phyloP scores from a whole-genome alignment of 2,113 vertebrate genomes.

The Catharus minimus region DNA sequence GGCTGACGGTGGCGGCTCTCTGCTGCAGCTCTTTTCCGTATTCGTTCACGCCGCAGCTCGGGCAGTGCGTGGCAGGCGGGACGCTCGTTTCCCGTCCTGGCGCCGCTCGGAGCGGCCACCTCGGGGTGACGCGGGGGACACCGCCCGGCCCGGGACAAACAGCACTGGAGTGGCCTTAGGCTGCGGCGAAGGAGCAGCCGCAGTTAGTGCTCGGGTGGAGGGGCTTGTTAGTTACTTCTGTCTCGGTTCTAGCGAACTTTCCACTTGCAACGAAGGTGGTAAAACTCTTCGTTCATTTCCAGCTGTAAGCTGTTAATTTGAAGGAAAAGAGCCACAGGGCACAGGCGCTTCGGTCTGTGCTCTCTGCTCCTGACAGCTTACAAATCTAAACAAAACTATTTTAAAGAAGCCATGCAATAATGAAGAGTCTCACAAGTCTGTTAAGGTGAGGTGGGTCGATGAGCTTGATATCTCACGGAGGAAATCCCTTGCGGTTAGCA shows the following conservation, averaged over 20 bases:
- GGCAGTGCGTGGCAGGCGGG: not conserved
- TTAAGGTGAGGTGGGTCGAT: not conserved
- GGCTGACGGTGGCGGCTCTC: not conserved
- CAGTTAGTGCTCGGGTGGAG: not conserved
- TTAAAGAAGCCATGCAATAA: not conserved
- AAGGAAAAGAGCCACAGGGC: not conserved
- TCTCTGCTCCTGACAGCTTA: not conserved
- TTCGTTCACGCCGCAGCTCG: not conserved
- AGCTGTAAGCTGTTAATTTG: not conserved
- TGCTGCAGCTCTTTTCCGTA: not conserved
- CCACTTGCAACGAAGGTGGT: not conserved
- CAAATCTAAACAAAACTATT: not conserved
- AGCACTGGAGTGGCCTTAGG: not conserved
- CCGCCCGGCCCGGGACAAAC: not conserved
- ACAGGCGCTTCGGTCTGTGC: not conserved
- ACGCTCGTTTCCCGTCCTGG: not conserved
- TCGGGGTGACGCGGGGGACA: not conserved
- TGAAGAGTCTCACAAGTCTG: not conserved
- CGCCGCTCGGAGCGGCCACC: not conserved
- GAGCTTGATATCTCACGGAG: not conserved
- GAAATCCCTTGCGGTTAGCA: not conserved
- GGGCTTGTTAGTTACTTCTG: not conserved
- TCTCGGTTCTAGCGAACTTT: not conserved
- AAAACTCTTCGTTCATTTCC: not conserved
- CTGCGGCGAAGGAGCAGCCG: not conserved